Evolutionary conservation across 2,888 invertebrate species (phyloP).

Genomic region (Lithophane ornitopus): DNA sequence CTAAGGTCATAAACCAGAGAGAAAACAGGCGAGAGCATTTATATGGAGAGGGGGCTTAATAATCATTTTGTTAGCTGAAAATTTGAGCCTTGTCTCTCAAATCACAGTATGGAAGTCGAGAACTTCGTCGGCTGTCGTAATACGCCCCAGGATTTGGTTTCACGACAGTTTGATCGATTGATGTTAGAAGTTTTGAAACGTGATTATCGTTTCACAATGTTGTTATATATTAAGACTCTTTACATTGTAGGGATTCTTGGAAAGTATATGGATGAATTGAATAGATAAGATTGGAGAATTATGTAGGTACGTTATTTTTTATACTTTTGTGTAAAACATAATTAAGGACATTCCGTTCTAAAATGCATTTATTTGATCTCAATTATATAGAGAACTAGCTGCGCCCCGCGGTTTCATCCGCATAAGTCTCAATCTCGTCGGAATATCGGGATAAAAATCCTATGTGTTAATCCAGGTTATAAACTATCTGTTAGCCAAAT

Average conservation of each 20-base stretch:
- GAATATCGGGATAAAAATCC: too few species aligned
- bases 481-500: too few species aligned
- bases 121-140: constrained; percentile 38
- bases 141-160: constrained; percentile 39
- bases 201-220: constrained; percentile 28
- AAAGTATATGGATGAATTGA: not conserved
- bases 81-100: constrained; percentile 4
- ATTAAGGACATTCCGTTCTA: not conserved
- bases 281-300: not conserved
- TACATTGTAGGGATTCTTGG: not conserved
- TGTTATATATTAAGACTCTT: constrained; percentile 3
- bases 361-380: not conserved
- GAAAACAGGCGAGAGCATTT: too few species aligned
- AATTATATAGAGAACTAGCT: too few species aligned
- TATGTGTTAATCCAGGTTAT: too few species aligned
- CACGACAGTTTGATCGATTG: constrained; percentile 55
- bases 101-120: constrained; percentile 14
- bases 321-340: not conserved
- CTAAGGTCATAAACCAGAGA: too few species aligned
- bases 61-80: constrained; percentile 7
- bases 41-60: too few species aligned
- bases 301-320: not conserved
- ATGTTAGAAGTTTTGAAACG: constrained; percentile 23
- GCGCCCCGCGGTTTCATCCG: too few species aligned
- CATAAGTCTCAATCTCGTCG: too few species aligned